phyloP scores from a whole-genome alignment of 2,888 invertebrate species.

The Eupithecia vulgata region DNA sequence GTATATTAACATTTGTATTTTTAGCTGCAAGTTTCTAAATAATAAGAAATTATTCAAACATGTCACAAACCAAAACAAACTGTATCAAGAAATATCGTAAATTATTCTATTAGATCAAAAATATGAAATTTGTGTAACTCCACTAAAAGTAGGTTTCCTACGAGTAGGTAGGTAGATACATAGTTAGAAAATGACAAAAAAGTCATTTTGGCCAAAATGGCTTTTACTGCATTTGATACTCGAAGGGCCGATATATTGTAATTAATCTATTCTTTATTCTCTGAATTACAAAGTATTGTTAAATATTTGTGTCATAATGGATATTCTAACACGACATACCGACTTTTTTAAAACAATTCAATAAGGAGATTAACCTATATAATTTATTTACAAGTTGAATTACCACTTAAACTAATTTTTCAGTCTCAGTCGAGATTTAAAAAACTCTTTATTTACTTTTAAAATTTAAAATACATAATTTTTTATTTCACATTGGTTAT shows the following conservation, averaged over 20 bases:
- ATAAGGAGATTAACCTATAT: background rate
- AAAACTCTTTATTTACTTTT: background rate
- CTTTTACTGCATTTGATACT: no score
- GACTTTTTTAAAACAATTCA: background rate
- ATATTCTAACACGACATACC: background rate
- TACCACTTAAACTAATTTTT: slow-evolving; percentile 31
- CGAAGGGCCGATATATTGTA: no score
- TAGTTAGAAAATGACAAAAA: no score
- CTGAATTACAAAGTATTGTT: background rate
- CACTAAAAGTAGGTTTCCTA: background rate
- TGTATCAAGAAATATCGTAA: background rate
- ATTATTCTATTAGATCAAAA: background rate
- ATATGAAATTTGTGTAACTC: background rate
- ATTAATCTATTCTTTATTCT: no score
- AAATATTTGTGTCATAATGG: background rate
- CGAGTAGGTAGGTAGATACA: background rate
- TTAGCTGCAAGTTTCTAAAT: background rate
- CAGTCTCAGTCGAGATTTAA: slow-evolving; percentile 43
- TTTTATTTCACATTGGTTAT: background rate
- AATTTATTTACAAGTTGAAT: slow-evolving; percentile 1
- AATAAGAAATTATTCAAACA: background rate
- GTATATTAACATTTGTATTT: no score
- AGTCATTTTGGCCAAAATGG: no score
- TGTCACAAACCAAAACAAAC: background rate
- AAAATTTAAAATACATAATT: background rate